Evolutionary conservation across 2,113 vertebrate genomes (phyloP), one percentile per base, ranked within the genome.

Genomic region (Pyxicephalus adspersus): DNA sequence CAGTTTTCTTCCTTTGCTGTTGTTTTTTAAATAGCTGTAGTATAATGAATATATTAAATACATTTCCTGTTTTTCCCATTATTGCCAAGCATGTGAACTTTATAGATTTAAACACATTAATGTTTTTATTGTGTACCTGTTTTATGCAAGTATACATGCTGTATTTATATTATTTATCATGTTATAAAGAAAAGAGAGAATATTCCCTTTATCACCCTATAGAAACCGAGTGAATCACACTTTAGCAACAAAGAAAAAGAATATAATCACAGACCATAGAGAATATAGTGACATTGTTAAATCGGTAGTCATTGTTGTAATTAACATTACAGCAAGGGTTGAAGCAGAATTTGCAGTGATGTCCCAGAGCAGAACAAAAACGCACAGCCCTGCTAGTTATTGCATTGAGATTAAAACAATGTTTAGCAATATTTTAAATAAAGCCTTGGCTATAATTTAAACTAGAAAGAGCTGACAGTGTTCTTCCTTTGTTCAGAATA

Each of bases 401-500:
- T 68, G 64, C 63, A 23, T 50, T 68, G 28, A 79, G 54, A 58
- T 68, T 68, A 79, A 67, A 79, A 79, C 64, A 79, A 79, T 79
- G 77, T 67, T 79, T 79, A 57, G 29, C 77, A 68, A 45, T 68
- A 79, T 79, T 68, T 79, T 25, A 79, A 79, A 79, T 60, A 57
- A 68, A 67, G 52, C 52, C 31, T 60, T 79, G 54, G 64, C 64
- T 70, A 68, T 45, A 79, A 79, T 68, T 68, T 79, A 60, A 22
- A 70, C 52, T 45, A n/a, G 54, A 58, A 55, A 58, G 68, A 70
- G 77, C 77, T 79, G 77, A 79, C 77, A 68, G 31, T 68, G 18
- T 67, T 58, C 22, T 79, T 68, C 77, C 54, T 60, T 68, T 79
- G 55, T 79, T 68, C 64, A 60, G n/a, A 15, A 23, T 57, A 11